Base-by-base conservation (phyloP, 2,113 vertebrate genomes). In the Limnothrissa miodon region DNA sequence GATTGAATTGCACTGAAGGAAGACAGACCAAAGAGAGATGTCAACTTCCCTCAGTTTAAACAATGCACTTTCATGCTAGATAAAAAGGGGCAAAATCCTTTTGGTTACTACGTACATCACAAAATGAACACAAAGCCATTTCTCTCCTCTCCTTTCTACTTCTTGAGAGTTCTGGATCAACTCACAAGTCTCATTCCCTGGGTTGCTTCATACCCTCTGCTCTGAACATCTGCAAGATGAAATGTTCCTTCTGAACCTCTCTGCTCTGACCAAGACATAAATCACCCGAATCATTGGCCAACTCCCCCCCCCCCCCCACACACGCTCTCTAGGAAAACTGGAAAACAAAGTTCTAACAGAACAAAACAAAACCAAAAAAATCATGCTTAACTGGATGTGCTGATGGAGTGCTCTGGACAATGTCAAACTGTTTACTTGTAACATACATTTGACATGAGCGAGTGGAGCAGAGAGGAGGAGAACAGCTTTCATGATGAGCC, bases 301-400 rank as follows among this genome's bases (percentile, higher is more conserved):
- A 87, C 82, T 80, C 45, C 45, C 81, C 42, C 39, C 85, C 23
- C 39, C n/a, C n/a, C n/a, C n/a, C n/a, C n/a, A n/a, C n/a, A n/a
- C n/a, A 39, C 56, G 82, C 83, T 87, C 56, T 85, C 80, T 46
- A 85, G 80, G 80, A 87, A 89, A 86, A 74, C 33, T 7, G 19
- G 23, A 79, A 0, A 46, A 25, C 25, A 45, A 39, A 74, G 15
- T 66, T 33, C n/a, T n/a, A 7, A 80, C 80, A 74, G 9, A 29
- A 70, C 46, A 84, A 66, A 78, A 25, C 1, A 13, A 25, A 25
- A 13, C 11, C 33, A 33, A 70, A 33, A 70, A 36, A 36, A 36
- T 8, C 51, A 51, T 8, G 5, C 45, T 36, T 17, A 86, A 82
- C 45, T 36, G 82, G 13, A 53, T 44, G 39, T 45, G 45, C 45